Percentiles rank a stretch among this genome's conserved stretches.
phyloP scores from a whole-genome alignment of 2,888 invertebrate genomes.

The Cheilosia grossa region DNA sequence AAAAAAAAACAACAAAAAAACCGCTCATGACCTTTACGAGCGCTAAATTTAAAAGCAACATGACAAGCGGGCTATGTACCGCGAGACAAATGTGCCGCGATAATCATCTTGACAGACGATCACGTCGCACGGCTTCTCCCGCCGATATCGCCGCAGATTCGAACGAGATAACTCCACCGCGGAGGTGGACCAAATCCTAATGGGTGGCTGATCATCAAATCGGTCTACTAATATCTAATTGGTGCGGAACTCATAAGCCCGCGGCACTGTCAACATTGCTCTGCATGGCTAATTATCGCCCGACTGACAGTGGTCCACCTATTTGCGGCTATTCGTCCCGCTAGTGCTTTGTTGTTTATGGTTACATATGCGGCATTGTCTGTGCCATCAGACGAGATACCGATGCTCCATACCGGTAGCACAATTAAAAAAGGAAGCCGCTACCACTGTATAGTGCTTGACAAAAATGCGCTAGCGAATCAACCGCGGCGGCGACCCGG shows the following conservation, averaged over 20 bases:
- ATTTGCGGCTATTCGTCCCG: conserved; percentile 10
- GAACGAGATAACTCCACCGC: conserved; percentile 9
- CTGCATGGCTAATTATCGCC: conserved; percentile 64
- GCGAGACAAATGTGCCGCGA: conserved; percentile 72
- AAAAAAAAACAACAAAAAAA: conserved; percentile 21
- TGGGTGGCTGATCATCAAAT: conserved; percentile 39
- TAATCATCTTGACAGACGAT: conserved; percentile 73
- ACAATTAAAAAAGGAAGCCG: conserved; percentile 68
- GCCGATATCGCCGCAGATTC: background rate
- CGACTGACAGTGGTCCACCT: conserved; percentile 53
- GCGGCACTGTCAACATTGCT: conserved; percentile 26
- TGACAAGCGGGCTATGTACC: conserved; percentile 70
- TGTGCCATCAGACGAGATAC: background rate
- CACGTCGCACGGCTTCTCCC: conserved; percentile 34
- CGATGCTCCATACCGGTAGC: conserved; percentile 7
- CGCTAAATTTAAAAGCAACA: conserved; percentile 71
- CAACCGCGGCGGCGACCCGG: background rate
- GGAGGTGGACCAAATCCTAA: conserved; percentile 62
- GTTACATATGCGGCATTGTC: conserved; percentile 56
- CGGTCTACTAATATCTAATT: conserved; percentile 54
- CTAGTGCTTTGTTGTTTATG: conserved; percentile 52
- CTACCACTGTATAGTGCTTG: conserved; percentile 18
- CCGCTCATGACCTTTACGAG: conserved; percentile 68
- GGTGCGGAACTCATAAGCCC: conserved; percentile 42
- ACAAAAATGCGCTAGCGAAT: conserved; percentile 43